Conservation (phyloP, 1,140 invertebrate genomes). For the Vollenhovia emeryi region DNA sequence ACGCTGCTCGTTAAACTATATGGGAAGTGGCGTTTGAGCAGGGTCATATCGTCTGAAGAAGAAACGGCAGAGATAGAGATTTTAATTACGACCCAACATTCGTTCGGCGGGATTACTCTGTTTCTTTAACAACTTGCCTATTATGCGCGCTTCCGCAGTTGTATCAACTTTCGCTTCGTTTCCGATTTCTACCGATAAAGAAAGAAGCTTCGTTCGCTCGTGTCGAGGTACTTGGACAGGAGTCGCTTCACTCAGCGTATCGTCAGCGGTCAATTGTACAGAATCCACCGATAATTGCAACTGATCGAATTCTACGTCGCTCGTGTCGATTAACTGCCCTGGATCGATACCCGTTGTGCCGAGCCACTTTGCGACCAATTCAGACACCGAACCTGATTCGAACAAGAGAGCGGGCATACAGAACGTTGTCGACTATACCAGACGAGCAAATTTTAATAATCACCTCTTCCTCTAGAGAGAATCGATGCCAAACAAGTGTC, state of each 20-base stretch:
- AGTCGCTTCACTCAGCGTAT: slow-evolving; percentile 73
- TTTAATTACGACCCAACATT: neutral
- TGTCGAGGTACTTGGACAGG: slow-evolving; percentile 70
- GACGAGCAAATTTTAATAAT: slow-evolving; percentile 1
- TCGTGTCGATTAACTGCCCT: slow-evolving; percentile 81
- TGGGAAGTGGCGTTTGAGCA: slow-evolving; percentile 92
- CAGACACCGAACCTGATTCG: slow-evolving; percentile 89
- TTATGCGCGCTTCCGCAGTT: slow-evolving; percentile 70
- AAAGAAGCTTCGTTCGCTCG: slow-evolving; percentile 55
- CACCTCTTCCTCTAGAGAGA: slow-evolving; percentile 92
- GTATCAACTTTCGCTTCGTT: slow-evolving; percentile 72
- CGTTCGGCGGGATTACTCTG: neutral
- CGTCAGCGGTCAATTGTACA: slow-evolving; percentile 50
- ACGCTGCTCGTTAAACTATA: slow-evolving; percentile 93
- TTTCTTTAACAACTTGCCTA: slow-evolving; percentile 68
- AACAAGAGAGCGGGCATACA: too few species aligned
- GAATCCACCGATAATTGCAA: slow-evolving; percentile 70
- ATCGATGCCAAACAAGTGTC: slow-evolving; percentile 91
- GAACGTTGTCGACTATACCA: slow-evolving; percentile 11
- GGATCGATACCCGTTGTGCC: slow-evolving; percentile 90
- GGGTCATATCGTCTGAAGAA: slow-evolving; percentile 76
- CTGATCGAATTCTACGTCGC: slow-evolving; percentile 81
- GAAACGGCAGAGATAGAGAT: neutral
- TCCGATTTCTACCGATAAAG: slow-evolving; percentile 72
- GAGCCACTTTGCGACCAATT: slow-evolving; percentile 93